These are phyloP conservation scores for Gallinago solitaria DNA, from an alignment of 2,797 vertebrate genomes.

Conservation along the genomic window DNA sequence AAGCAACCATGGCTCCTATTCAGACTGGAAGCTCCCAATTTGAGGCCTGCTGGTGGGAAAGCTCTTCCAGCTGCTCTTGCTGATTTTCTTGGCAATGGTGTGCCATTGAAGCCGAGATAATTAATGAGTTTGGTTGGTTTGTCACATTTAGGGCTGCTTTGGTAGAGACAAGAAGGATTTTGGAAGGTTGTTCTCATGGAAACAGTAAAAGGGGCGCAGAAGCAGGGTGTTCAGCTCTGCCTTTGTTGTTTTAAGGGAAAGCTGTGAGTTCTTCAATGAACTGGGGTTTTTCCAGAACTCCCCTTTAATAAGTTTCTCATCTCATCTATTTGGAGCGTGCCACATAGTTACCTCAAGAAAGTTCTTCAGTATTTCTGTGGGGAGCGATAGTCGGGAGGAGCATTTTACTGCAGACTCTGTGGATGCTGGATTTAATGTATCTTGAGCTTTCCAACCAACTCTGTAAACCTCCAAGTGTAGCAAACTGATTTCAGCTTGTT, in stretches of 20 bases:
- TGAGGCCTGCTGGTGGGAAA: not conserved
- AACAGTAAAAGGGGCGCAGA: not conserved
- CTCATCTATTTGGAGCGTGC: not conserved
- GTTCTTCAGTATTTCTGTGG: not conserved
- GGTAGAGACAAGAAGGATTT: not conserved
- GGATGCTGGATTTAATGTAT: not conserved
- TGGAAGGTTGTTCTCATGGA: not conserved
- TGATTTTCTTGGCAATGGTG: not conserved
- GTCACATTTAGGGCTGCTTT: not conserved
- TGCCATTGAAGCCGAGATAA: not conserved
- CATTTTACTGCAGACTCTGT: not conserved
- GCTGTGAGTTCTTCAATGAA: not conserved
- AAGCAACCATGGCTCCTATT: not conserved
- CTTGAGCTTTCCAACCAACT: not conserved
- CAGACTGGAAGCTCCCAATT: not conserved
- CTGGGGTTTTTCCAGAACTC: not conserved
- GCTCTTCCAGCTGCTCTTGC: not conserved
- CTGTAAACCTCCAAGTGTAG: not conserved
- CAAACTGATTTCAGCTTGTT: not conserved
- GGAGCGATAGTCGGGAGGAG: not conserved
- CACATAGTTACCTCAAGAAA: not conserved
- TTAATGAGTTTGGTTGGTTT: not conserved
- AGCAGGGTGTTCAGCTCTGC: not conserved
- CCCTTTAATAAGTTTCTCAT: not conserved
- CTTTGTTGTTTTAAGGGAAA: not conserved